Evolutionary conservation across 2,797 vertebrate species (phyloP), one percentile per base, ranked within the genome.

Genomic region (Denticeps clupeoides): DNA sequence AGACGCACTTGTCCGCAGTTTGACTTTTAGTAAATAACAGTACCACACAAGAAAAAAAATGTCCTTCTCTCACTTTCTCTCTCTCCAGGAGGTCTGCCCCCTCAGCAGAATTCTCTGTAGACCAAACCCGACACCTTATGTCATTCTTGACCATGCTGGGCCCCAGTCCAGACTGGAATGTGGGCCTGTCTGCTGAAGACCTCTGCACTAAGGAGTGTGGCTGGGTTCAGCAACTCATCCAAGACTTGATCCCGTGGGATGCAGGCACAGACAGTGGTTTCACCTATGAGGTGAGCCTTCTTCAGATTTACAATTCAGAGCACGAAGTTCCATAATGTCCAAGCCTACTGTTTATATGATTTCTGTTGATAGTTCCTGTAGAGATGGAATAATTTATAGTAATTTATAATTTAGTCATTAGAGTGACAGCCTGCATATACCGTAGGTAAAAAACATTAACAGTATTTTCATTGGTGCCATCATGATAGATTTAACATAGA

Each of bases 91-190:
- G 85, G 71, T 75, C 87, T n/a, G 87, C 87, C 32, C 87, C 87
- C 52, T 89, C 88, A 3, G 88, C 86, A 1, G 87, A 90, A 70
- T 90, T 90, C 58, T 89, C 87, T 0, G 87, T 90, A 41, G 88
- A 89, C 68, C 75, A 82, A 3, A 75, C 73, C 1, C 82, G 84
- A 37, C 86, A 89, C 45, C 71, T 89, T 33, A 88, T 90, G 87
- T 90, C 88, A 38, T 89, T 98, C 74, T 81, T 96, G 41, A 89
- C 90, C 50, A 97, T 98, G 93, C 79, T 98, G 1, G 93, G 93
- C 2, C 93, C 93, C 46, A 98, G 93, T 27, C 93, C 93, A 0
- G 93, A 97, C 72, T 98, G 93, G 93, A 97, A 96, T 0, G 92
- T 95, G 58, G 93, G 93, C 0, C 74, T 98, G 4, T 90, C 92